A percentile compares a stretch with the other conserved stretches of the same genome.
Evolutionary conservation across 2,888 invertebrate genomes (phyloP).

Genomic region (Acleris literana): DNA sequence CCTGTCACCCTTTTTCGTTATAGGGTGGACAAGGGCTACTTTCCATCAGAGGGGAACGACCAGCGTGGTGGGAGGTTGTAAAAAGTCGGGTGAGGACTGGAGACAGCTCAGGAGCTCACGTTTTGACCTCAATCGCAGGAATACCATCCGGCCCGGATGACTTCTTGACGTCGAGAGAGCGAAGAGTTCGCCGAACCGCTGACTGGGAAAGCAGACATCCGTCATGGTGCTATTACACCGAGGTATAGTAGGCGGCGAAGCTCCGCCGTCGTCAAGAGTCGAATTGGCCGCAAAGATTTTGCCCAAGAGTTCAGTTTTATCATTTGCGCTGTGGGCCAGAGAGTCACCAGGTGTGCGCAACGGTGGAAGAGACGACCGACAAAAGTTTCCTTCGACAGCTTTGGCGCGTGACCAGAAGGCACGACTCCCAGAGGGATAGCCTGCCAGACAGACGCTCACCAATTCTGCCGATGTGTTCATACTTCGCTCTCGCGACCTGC

Average conservation of each 20-base stretch:
- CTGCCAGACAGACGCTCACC: too few relatives aligned
- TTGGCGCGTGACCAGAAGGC: too few relatives aligned
- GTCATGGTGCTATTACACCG: not conserved
- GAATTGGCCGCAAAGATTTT: not conserved
- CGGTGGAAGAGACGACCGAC: conserved; percentile 31
- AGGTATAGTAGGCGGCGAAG: not conserved
- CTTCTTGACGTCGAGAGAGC: not conserved
- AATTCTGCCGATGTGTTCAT: too few relatives aligned
- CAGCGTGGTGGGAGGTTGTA: too few relatives aligned
- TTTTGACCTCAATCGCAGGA: too few relatives aligned
- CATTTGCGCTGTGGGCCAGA: conserved; percentile 22
- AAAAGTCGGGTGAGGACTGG: too few relatives aligned
- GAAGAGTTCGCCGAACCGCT: not conserved
- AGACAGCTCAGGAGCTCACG: too few relatives aligned
- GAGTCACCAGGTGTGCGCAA: conserved; percentile 34
- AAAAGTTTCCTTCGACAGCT: conserved; percentile 27
- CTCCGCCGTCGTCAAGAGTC: not conserved
- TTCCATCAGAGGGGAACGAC: too few relatives aligned
- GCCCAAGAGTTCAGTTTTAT: not conserved
- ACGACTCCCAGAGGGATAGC: too few relatives aligned
- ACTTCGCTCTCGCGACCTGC: too few relatives aligned
- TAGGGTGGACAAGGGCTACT: too few relatives aligned
- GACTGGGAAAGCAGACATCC: not conserved
- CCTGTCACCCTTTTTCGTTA: too few relatives aligned
- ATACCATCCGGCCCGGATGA: not conserved